Evolutionary conservation across 2,113 vertebrate species (phyloP).

Genomic region (Rhabdornis inornatus): DNA sequence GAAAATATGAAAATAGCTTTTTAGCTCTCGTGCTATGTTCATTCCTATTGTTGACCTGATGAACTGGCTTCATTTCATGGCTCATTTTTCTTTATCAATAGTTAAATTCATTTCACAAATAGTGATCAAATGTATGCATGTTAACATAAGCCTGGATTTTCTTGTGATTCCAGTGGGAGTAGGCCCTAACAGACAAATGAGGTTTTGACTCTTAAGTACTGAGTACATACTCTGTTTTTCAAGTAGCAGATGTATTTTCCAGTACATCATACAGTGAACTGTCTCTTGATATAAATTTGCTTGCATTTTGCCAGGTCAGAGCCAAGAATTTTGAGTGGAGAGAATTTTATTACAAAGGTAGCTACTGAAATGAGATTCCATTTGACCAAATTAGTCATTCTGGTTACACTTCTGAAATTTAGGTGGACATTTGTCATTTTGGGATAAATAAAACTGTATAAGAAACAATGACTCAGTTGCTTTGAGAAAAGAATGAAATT

Average conservation of each 20-base stretch:
- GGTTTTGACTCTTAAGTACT: background rate
- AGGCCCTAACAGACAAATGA: background rate
- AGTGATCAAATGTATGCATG: background rate
- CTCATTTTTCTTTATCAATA: background rate
- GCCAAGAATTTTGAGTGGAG: background rate
- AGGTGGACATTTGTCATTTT: accelerated
- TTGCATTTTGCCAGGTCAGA: background rate
- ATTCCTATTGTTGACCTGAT: background rate
- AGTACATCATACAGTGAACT: background rate
- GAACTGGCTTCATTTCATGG: background rate
- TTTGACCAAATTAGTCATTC: background rate
- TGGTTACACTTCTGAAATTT: background rate
- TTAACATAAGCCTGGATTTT: background rate
- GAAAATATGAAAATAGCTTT: background rate
- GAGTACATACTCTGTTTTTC: background rate
- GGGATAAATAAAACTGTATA: background rate
- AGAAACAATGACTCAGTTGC: background rate
- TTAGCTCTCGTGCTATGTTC: background rate
- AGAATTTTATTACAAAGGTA: background rate
- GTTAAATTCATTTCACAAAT: background rate
- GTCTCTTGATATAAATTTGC: background rate
- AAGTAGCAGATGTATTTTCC: background rate
- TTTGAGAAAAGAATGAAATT: background rate
- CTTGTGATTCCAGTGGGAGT: background rate
- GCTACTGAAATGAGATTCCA: background rate